phyloP scores from a whole-genome alignment of 2,797 vertebrate species.

The Amblyopsis hoosieri region DNA sequence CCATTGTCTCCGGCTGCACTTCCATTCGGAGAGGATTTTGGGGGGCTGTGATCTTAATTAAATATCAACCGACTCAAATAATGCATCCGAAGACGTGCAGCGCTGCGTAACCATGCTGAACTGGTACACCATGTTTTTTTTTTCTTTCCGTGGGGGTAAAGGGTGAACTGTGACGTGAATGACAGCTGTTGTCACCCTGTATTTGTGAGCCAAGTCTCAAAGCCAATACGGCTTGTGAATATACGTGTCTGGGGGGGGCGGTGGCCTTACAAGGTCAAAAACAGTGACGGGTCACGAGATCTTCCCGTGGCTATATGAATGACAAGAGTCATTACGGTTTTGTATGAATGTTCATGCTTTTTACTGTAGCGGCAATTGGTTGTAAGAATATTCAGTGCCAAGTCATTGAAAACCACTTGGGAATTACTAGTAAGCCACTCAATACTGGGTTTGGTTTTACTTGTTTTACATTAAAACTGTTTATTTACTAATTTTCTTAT shows the following conservation, averaged over 20 bases:
- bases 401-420: background rate
- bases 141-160: slow-evolving; percentile 12
- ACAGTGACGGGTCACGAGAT: slow-evolving; percentile 35
- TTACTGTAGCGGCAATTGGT: background rate
- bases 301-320: slow-evolving; percentile 5
- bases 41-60: slow-evolving; percentile 96
- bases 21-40: slow-evolving; percentile 93
- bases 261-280: slow-evolving; percentile 47
- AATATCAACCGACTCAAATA: slow-evolving; percentile 92
- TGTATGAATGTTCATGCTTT: background rate
- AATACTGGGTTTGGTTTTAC: background rate
- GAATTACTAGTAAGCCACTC: background rate
- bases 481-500: background rate
- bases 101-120: slow-evolving; percentile 84
- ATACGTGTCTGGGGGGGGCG: slow-evolving; percentile 38
- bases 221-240: slow-evolving; percentile 25
- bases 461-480: background rate
- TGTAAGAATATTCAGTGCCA: too few species aligned
- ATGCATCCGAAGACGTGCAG: slow-evolving; percentile 86
- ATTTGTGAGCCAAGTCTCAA: slow-evolving; percentile 37
- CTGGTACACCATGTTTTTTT: slow-evolving; percentile 78
- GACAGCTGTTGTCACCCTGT: slow-evolving; percentile 18
- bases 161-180: slow-evolving; percentile 7
- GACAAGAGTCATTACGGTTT: background rate
- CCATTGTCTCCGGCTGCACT: slow-evolving; percentile 90